These are phyloP conservation scores for Setophaga coronata DNA, from an alignment of 2,113 vertebrate species.

Conservation along the genomic window DNA sequence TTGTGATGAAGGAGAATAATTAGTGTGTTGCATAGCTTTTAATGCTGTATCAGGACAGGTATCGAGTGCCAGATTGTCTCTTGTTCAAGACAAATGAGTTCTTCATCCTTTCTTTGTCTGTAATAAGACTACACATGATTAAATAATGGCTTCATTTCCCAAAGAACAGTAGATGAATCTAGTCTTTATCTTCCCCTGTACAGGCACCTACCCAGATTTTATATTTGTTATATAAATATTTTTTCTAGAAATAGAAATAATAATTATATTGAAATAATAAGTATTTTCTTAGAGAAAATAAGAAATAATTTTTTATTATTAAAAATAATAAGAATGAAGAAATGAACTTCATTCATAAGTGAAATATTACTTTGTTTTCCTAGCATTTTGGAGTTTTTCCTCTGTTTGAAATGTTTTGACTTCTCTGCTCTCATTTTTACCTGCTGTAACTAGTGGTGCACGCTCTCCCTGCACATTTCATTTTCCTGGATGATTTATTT, in stretches of 20 bases:
- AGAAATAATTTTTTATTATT: no score
- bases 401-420: background rate
- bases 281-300: no score
- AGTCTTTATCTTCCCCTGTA: background rate
- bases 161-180: background rate
- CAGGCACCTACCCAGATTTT: background rate
- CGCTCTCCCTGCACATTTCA: background rate
- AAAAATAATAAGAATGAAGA: no score
- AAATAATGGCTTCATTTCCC: background rate
- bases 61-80: background rate
- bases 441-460: conserved; percentile 12
- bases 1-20: background rate
- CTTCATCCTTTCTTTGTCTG: background rate
- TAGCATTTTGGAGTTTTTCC: background rate
- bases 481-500: conserved; percentile 51
- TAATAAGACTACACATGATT: background rate
- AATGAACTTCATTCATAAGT: no score
- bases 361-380: background rate
- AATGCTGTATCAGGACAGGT: background rate
- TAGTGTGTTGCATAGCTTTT: background rate
- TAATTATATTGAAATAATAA: no score
- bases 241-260: no score
- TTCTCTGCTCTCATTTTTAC: background rate
- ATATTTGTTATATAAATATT: background rate
- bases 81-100: background rate